Evolutionary conservation across 2,797 vertebrate species (phyloP).

Genomic region (Amblyopsis hoosieri): DNA sequence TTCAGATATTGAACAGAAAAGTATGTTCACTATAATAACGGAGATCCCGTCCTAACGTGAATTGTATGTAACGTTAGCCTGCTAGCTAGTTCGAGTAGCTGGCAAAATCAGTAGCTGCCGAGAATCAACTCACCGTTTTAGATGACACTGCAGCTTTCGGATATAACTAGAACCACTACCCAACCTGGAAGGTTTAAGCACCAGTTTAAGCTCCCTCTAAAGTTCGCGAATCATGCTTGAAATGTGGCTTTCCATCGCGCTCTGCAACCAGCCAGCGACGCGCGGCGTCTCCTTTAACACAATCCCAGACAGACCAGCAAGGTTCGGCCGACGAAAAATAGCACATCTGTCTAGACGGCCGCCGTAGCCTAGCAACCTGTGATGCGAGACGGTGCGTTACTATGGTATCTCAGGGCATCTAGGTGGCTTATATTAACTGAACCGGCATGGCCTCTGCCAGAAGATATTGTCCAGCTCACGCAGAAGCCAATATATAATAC

Average conservation of each 20-base stretch:
- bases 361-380: background rate
- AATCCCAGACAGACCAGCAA: constrained; percentile 70
- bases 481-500: too few species aligned
- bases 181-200: constrained; percentile 25
- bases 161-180: background rate
- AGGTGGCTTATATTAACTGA: too few species aligned
- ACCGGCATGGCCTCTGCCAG: too few species aligned
- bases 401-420: background rate
- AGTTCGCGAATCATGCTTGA: constrained; percentile 41
- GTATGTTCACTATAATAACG: background rate
- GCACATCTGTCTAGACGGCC: constrained; percentile 3
- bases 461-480: too few species aligned
- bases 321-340: constrained; percentile 74
- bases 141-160: constrained; percentile 26
- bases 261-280: constrained; percentile 54
- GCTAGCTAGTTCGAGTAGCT: constrained; percentile 44
- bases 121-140: constrained; percentile 49
- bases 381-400: background rate
- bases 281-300: constrained; percentile 70
- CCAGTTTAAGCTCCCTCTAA: constrained; percentile 20
- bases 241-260: constrained; percentile 25
- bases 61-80: constrained; percentile 59
- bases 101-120: background rate
- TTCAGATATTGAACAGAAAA: background rate
- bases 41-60: background rate